These are phyloP conservation scores for Okapia johnstoni DNA, from an alignment of 2,113 vertebrate genomes.

Conservation along the genomic window DNA sequence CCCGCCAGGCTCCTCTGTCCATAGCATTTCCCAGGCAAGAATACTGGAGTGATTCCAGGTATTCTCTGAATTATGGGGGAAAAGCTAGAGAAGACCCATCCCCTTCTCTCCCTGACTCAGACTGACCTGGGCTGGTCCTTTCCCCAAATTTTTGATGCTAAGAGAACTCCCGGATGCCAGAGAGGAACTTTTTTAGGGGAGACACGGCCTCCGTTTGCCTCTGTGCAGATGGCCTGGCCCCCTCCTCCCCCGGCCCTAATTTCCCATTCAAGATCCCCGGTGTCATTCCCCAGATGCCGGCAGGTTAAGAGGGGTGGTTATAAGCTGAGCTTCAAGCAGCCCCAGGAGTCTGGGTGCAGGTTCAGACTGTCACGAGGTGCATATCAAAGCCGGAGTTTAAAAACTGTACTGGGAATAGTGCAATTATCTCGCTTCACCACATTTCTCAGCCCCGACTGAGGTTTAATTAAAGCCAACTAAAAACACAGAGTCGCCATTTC, in stretches of 20 bases:
- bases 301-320: slow-evolving; percentile 51
- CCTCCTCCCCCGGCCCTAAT: neutral
- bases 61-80: neutral
- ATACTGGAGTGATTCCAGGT: too few species aligned
- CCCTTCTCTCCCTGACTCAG: neutral
- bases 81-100: neutral
- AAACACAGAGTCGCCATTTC: slow-evolving; percentile 81
- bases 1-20: too few species aligned
- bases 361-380: slow-evolving; percentile 68
- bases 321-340: slow-evolving; percentile 51
- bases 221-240: neutral
- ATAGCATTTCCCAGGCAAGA: too few species aligned
- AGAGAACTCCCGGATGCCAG: neutral
- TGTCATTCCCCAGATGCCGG: neutral
- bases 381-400: slow-evolving; percentile 70
- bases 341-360: slow-evolving; percentile 66
- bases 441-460: slow-evolving; percentile 85
- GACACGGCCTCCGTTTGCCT: neutral
- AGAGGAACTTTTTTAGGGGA: slow-evolving; percentile 27
- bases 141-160: neutral
- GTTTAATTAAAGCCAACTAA: slow-evolving; percentile 88
- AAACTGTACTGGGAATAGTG: slow-evolving; percentile 80
- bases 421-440: slow-evolving; percentile 86
- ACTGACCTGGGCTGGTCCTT: neutral
- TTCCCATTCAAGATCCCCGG: neutral